These are phyloP conservation scores for Papilio gigon DNA, from an alignment of 2,888 invertebrate genomes.

Conservation along the genomic window DNA sequence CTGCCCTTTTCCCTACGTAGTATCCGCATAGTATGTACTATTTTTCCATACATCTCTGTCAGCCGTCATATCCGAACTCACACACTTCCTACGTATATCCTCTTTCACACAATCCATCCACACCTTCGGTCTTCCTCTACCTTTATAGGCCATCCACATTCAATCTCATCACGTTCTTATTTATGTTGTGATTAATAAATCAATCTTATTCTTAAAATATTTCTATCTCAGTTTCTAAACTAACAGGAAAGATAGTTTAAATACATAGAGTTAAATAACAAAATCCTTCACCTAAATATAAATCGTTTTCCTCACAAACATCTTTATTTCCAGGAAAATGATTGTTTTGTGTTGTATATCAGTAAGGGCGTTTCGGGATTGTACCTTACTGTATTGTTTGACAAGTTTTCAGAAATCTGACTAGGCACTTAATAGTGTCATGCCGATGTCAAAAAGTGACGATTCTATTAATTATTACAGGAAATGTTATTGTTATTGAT, in stretches of 20 bases:
- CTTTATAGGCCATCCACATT: no score
- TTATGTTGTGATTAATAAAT: no score
- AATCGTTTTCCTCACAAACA: conserved; percentile 7
- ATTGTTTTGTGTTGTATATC: neutral
- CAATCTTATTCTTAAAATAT: no score
- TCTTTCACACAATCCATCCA: no score
- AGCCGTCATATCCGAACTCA: no score
- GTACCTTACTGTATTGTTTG: neutral
- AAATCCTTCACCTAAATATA: conserved; percentile 1
- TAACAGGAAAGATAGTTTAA: conserved; percentile 1
- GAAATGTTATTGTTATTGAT: neutral
- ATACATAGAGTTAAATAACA: neutral
- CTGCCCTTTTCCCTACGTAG: no score
- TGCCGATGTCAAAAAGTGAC: conserved; percentile 4
- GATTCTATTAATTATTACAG: neutral
- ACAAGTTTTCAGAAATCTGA: neutral
- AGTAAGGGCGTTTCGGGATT: conserved; percentile 7
- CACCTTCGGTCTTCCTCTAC: no score
- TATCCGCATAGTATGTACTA: no score
- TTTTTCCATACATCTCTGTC: no score
- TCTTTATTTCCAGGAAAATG: neutral
- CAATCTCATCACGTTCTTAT: no score
- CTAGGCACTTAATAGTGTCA: neutral
- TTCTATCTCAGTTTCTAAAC: neutral
- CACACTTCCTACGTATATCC: no score